Conservation (phyloP, 2,888 invertebrate genomes). For the Elmis aenea region DNA sequence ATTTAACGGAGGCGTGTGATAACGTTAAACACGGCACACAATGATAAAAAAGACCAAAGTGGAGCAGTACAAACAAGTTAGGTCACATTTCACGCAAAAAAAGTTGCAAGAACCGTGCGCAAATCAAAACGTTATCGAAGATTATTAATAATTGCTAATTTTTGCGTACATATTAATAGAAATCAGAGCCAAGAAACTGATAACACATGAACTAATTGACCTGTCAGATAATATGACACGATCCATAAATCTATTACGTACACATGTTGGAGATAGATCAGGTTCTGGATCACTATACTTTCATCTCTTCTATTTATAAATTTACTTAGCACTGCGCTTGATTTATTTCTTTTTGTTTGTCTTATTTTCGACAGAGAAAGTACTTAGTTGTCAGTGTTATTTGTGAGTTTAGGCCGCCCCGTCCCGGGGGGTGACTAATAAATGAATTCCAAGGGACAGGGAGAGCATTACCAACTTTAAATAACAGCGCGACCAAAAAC, state of each 20-base stretch:
- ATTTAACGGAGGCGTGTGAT: no score
- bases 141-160: conserved; percentile 7
- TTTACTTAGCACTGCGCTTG: conserved; percentile 2
- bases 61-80: no score
- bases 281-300: conserved; percentile 4
- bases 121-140: conserved; percentile 1
- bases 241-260: conserved; percentile 8
- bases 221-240: conserved; percentile 8
- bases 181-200: conserved; percentile 5
- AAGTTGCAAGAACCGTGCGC: not conserved
- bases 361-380: conserved; percentile 5
- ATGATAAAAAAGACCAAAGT: no score
- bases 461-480: no score
- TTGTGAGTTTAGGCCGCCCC: no score
- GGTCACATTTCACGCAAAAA: no score
- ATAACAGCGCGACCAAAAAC: no score
- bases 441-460: no score
- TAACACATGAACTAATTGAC: conserved; percentile 11
- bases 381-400: no score
- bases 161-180: conserved; percentile 1
- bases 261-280: not conserved
- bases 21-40: no score
- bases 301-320: not conserved
- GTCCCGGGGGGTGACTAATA: no score
- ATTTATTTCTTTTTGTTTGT: conserved; percentile 4